Conservation (phyloP, 2,797 vertebrate genomes). For the Buphagus erythrorhynchus region DNA sequence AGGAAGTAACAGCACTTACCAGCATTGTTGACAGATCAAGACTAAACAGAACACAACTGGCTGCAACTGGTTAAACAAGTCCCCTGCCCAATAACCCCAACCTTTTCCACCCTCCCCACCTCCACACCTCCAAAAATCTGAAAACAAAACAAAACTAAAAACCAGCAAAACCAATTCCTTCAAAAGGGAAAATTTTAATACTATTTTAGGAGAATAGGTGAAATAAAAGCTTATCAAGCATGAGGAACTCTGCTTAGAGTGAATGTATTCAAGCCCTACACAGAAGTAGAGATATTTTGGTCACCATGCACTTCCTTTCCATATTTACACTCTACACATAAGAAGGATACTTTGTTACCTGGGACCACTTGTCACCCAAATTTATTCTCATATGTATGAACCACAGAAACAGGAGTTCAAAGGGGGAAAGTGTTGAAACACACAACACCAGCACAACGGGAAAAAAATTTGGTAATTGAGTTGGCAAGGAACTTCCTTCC, state of each 20-base stretch:
- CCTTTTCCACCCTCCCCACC: rapidly evolving
- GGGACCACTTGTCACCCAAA: not conserved
- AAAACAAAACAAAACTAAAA: not conserved
- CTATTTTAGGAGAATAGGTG: not conserved
- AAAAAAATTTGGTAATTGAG: not conserved
- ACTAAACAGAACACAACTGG: not conserved
- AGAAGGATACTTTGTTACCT: not conserved
- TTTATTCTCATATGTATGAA: not conserved
- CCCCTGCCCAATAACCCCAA: rapidly evolving
- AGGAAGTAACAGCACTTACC: not conserved
- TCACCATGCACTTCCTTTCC: not conserved
- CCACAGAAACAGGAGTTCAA: not conserved
- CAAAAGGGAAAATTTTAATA: not conserved
- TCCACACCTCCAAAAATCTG: not conserved
- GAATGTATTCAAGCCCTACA: not conserved
- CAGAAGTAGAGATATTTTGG: not conserved
- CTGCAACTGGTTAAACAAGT: not conserved
- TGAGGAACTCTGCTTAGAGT: not conserved
- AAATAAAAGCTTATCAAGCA: not conserved
- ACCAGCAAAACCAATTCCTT: not conserved
- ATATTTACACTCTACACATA: not conserved
- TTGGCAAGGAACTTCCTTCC: not conserved
- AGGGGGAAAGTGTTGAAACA: not conserved
- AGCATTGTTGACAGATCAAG: not conserved
- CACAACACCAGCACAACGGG: not conserved